Percentiles rank a stretch among this genome's conserved stretches.
These are phyloP conservation scores for Chloropsis cyanopogon DNA, from an alignment of 2,113 vertebrate genomes.

Conservation along the genomic window DNA sequence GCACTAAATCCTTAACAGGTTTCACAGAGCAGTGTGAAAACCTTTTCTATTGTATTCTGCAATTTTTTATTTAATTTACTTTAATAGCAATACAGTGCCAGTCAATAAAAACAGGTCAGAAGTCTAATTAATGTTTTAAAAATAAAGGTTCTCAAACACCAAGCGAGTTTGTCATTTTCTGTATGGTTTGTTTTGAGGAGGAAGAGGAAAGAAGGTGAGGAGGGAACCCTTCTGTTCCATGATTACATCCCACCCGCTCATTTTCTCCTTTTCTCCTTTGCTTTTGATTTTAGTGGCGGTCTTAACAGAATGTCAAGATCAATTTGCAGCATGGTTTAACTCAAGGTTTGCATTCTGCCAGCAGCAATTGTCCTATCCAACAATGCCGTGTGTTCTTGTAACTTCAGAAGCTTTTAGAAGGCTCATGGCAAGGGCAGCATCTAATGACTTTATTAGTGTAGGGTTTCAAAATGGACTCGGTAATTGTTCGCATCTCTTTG, in stretches of 20 bases:
- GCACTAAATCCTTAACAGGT: constrained; percentile 52
- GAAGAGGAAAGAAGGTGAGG: constrained; percentile 77
- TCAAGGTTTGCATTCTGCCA: constrained; percentile 83
- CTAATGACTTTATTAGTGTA: constrained; percentile 91
- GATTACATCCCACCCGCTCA: constrained; percentile 82
- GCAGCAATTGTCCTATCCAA: constrained; percentile 79
- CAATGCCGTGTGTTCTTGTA: constrained; percentile 86
- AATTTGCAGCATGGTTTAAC: constrained; percentile 90
- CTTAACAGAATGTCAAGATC: constrained; percentile 87
- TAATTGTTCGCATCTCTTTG: constrained; percentile 92
- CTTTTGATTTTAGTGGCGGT: constrained; percentile 84
- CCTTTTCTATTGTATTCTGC: constrained; percentile 31
- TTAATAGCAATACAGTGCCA: constrained; percentile 67
- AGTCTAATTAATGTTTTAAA: constrained; percentile 88
- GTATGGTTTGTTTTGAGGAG: constrained; percentile 75
- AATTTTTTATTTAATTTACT: constrained; percentile 63
- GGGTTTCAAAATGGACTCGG: constrained; percentile 86
- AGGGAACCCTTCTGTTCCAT: constrained; percentile 80
- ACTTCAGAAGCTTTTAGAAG: constrained; percentile 83
- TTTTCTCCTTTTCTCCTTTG: constrained; percentile 85
- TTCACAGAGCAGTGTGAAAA: constrained; percentile 49
- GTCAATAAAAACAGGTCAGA: constrained; percentile 79
- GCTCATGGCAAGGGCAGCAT: constrained; percentile 84
- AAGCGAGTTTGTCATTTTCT: constrained; percentile 77
- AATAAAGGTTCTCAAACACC: constrained; percentile 88